These are phyloP conservation scores for Brachirus orientalis DNA, from an alignment of 2,113 vertebrate species.

Conservation along the genomic window DNA sequence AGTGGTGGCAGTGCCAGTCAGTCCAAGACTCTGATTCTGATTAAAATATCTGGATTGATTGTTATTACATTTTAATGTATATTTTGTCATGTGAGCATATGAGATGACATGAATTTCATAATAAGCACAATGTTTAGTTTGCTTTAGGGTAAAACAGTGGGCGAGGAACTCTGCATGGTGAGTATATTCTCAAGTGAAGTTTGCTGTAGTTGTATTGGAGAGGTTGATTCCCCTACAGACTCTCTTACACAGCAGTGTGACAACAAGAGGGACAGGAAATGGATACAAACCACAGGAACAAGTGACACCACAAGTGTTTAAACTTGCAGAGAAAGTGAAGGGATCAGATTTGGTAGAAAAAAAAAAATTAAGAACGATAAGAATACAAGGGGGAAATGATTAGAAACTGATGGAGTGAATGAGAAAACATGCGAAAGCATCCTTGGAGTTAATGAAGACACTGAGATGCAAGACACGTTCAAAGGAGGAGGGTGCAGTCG, in stretches of 20 bases:
- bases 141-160: too few species aligned
- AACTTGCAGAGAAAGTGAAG: constrained; percentile 23
- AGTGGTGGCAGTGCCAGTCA: too few species aligned
- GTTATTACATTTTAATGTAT: too few species aligned
- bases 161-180: neutral
- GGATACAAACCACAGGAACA: constrained; percentile 55
- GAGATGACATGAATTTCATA: too few species aligned
- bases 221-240: constrained; percentile 54
- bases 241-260: constrained; percentile 46
- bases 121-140: too few species aligned
- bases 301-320: constrained; percentile 36
- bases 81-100: too few species aligned
- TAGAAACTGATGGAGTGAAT: constrained; percentile 41
- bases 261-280: constrained; percentile 55
- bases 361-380: constrained; percentile 21
- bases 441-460: constrained; percentile 63
- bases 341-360: neutral
- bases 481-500: constrained; percentile 39
- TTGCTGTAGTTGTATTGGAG: constrained; percentile 47
- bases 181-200: constrained; percentile 51
- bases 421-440: constrained; percentile 47
- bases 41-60: too few species aligned
- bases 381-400: constrained; percentile 8
- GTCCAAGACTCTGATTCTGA: too few species aligned
- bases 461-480: constrained; percentile 58